A percentile compares a stretch with the other conserved stretches of the same genome.
Conservation (phyloP, 2,888 invertebrate genomes). For the Dryobota labecula region DNA sequence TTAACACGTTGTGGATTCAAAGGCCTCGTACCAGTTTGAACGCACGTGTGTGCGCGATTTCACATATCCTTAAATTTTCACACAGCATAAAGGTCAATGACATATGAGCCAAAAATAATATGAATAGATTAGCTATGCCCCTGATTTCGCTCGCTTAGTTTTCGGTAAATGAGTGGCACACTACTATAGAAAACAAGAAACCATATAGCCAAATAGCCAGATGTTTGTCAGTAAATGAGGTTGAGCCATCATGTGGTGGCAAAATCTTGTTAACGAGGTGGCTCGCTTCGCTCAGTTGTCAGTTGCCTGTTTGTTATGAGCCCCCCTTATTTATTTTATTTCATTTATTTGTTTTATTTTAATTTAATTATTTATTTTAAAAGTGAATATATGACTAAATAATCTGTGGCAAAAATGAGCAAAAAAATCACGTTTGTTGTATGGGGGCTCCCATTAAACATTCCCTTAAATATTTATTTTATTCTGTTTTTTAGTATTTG, state of each 20-base stretch:
- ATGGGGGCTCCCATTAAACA: too few species aligned
- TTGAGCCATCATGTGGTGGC: conserved; percentile 2
- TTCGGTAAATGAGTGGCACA: conserved; percentile 9
- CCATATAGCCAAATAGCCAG: conserved; percentile 16
- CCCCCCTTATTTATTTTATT: too few species aligned
- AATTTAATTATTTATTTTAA: too few species aligned
- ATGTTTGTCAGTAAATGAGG: conserved; percentile 24
- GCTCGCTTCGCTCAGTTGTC: neutral
- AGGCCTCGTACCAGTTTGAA: conserved; percentile 44
- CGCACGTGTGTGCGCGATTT: conserved; percentile 40
- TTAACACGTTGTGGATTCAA: conserved; percentile 39
- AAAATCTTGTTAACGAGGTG: neutral
- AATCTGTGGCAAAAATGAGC: too few species aligned
- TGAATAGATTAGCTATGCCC: conserved; percentile 10
- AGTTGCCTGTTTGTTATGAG: neutral
- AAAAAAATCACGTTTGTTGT: too few species aligned
- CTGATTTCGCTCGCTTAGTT: neutral
- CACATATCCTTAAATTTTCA: conserved; percentile 39
- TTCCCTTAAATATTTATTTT: too few species aligned
- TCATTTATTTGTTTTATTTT: too few species aligned
- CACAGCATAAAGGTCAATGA: conserved; percentile 45
- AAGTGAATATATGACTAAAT: too few species aligned
- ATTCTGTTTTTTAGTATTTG: too few species aligned
- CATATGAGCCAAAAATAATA: conserved; percentile 37
- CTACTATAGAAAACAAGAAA: neutral